Percentiles rank a stretch among this genome's conserved stretches.
These are phyloP conservation scores for Aethina tumida DNA, from an alignment of 1,140 invertebrate genomes.

Conservation along the genomic window DNA sequence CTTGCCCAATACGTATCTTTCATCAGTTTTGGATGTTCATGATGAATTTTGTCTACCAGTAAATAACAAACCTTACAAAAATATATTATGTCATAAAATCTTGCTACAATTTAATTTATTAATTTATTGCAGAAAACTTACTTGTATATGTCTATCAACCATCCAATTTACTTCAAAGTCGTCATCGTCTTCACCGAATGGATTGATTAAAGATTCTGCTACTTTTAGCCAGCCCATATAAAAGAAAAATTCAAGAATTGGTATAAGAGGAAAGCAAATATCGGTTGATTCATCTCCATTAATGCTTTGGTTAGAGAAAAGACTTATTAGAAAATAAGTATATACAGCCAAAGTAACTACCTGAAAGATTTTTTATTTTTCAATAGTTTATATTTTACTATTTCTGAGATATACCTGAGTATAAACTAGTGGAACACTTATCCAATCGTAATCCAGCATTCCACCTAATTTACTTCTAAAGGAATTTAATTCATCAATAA, in stretches of 20 bases:
- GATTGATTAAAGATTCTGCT: constrained; percentile 73
- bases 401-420: constrained; percentile 69
- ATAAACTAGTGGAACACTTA: constrained; percentile 75
- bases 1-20: constrained; percentile 83
- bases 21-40: constrained; percentile 76
- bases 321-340: constrained; percentile 57
- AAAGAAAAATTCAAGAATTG: constrained; percentile 72
- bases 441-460: constrained; percentile 76
- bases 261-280: constrained; percentile 80
- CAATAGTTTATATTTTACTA: too few relatives aligned
- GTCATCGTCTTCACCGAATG: constrained; percentile 87
- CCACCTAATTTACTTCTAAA: constrained; percentile 58
- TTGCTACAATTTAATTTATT: background rate
- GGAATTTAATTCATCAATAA: constrained; percentile 56
- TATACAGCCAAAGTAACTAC: constrained; percentile 63
- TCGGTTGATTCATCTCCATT: constrained; percentile 21
- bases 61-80: constrained; percentile 63
- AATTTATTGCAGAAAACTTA: constrained; percentile 24
- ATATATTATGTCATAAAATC: background rate
- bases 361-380: constrained; percentile 12
- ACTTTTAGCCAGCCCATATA: constrained; percentile 89
- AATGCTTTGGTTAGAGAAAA: constrained; percentile 52
- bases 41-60: constrained; percentile 88
- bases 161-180: constrained; percentile 71
- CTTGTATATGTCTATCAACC: constrained; percentile 74